A percentile compares a stretch with the other conserved stretches of the same genome.
These are phyloP conservation scores for Echiichthys vipera DNA, from an alignment of 2,797 vertebrate species.

Conservation along the genomic window DNA sequence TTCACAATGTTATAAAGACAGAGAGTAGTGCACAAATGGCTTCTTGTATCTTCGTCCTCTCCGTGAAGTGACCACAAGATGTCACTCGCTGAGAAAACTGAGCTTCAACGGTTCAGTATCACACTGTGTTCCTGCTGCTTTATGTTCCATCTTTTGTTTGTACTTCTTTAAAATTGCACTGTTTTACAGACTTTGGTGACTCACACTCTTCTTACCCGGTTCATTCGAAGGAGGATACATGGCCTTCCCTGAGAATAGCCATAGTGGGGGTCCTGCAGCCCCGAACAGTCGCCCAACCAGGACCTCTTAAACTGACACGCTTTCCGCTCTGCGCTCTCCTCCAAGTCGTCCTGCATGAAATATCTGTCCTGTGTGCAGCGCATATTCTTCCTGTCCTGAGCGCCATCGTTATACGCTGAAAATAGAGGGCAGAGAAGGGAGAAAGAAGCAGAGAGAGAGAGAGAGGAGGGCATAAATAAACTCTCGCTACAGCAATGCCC, in stretches of 20 bases:
- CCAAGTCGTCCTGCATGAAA: slow-evolving; percentile 91
- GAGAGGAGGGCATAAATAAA: slow-evolving; percentile 82
- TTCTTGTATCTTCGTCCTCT: not conserved
- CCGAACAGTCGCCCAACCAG: slow-evolving; percentile 92
- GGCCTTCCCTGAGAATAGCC: slow-evolving; percentile 94
- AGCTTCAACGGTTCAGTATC: not conserved
- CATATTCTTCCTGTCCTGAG: slow-evolving; percentile 93
- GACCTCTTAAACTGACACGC: slow-evolving; percentile 97
- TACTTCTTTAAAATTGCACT: not conserved
- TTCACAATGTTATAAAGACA: not conserved
- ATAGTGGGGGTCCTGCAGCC: slow-evolving; percentile 88
- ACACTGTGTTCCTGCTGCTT: slow-evolving; percentile 8
- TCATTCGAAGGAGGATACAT: slow-evolving; percentile 96
- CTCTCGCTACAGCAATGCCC: slow-evolving; percentile 69
- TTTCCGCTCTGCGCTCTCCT: slow-evolving; percentile 89
- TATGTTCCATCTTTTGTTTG: not conserved
- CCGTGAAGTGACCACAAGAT: slow-evolving; percentile 63
- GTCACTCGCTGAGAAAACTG: slow-evolving; percentile 45
- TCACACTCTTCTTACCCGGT: slow-evolving; percentile 86
- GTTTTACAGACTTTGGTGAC: not conserved
- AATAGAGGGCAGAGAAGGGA: slow-evolving; percentile 52
- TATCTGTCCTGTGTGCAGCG: slow-evolving; percentile 87
- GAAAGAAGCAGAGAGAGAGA: slow-evolving; percentile 20
- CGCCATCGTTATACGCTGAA: slow-evolving; percentile 92
- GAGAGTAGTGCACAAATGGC: not conserved